phyloP scores from a whole-genome alignment of 2,888 invertebrate genomes.

The Tholera decimalis region DNA sequence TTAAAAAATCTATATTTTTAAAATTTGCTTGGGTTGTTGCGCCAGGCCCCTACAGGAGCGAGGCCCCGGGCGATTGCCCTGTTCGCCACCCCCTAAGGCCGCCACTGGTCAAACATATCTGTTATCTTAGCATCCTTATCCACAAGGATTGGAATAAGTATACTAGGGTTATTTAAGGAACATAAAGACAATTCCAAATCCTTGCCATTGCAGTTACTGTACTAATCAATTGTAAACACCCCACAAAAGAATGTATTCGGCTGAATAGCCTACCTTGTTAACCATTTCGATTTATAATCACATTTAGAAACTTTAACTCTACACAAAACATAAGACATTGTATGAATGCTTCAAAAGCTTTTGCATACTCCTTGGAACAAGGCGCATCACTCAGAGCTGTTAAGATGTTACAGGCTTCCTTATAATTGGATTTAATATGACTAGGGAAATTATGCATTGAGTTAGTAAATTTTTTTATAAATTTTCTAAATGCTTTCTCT shows the following conservation, averaged over 20 bases:
- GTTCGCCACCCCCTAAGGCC: too few relatives aligned
- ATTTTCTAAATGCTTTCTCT: neutral
- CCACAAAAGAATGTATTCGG: neutral
- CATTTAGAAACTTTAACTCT: conserved; percentile 17
- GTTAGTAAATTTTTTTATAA: neutral
- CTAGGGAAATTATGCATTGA: neutral
- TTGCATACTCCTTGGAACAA: too few relatives aligned
- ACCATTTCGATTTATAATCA: neutral
- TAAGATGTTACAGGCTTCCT: conserved; percentile 24
- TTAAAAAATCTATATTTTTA: too few relatives aligned
- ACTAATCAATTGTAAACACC: neutral
- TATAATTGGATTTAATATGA: conserved; percentile 4
- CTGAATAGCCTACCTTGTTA: neutral
- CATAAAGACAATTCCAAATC: neutral
- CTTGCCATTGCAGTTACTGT: neutral
- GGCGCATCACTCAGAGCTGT: conserved; percentile 15
- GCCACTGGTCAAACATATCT: too few relatives aligned
- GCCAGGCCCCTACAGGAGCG: too few relatives aligned
- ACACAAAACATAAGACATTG: conserved; percentile 14
- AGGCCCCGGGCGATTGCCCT: too few relatives aligned
- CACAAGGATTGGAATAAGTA: too few relatives aligned
- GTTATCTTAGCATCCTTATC: too few relatives aligned
- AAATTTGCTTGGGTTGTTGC: too few relatives aligned
- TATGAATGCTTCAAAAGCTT: too few relatives aligned
- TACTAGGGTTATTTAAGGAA: too few relatives aligned